phyloP scores from a whole-genome alignment of 2,888 invertebrate species.

The Agonopterix heracliana region DNA sequence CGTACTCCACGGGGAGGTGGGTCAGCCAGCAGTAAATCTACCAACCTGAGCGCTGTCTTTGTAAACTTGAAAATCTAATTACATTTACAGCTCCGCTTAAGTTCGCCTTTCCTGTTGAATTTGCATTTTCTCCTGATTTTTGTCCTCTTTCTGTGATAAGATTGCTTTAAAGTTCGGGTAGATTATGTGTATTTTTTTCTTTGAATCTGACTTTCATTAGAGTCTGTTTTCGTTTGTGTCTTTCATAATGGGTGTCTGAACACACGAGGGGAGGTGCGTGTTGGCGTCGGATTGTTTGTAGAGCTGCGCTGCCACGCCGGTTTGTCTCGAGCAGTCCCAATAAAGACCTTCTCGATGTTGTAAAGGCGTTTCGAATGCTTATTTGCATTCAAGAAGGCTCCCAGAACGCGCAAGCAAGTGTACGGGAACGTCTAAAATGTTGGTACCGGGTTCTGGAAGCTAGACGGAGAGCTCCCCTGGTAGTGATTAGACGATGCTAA shows the following conservation, averaged over 20 bases:
- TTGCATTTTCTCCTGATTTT: slow-evolving; percentile 66
- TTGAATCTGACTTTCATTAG: slow-evolving; percentile 28
- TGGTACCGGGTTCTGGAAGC: slow-evolving; percentile 43
- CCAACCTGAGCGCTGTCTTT: slow-evolving; percentile 73
- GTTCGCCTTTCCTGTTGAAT: slow-evolving; percentile 60
- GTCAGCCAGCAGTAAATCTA: slow-evolving; percentile 74
- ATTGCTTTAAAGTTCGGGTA: slow-evolving; percentile 26
- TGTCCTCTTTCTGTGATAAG: slow-evolving; percentile 45
- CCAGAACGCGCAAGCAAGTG: slow-evolving; percentile 60
- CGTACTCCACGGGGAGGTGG: slow-evolving; percentile 65
- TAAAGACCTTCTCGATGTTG: slow-evolving; percentile 67
- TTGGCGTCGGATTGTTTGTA: slow-evolving; percentile 10
- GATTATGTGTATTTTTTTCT: slow-evolving; percentile 6
- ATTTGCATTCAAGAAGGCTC: slow-evolving; percentile 73
- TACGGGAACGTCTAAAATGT: slow-evolving; percentile 50
- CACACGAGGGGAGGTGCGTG: slow-evolving; percentile 33
- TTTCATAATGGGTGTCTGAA: slow-evolving; percentile 10
- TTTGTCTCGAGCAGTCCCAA: slow-evolving; percentile 62
- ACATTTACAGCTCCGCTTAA: slow-evolving; percentile 71
- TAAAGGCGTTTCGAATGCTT: slow-evolving; percentile 71
- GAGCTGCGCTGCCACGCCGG: slow-evolving; percentile 36
- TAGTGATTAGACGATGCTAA: slow-evolving; percentile 74
- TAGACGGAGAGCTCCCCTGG: slow-evolving; percentile 65
- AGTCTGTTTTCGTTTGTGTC: slow-evolving; percentile 1
- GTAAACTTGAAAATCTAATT: slow-evolving; percentile 75